Evolutionary conservation across 2,113 vertebrate genomes (phyloP).

Genomic region (Rhadina sibilatrix): DNA sequence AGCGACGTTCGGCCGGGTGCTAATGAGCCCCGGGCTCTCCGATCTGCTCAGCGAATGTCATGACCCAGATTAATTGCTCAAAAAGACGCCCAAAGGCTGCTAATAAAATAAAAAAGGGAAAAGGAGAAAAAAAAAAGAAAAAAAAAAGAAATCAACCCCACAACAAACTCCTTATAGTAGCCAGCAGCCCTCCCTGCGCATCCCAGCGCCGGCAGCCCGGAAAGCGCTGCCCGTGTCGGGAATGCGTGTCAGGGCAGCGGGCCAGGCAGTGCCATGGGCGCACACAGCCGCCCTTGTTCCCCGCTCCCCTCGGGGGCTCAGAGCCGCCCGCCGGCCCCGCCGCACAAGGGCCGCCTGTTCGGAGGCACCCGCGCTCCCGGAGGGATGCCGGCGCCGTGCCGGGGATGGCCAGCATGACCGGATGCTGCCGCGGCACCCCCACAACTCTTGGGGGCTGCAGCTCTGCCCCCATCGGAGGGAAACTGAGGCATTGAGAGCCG

Average conservation of each 20-base stretch:
- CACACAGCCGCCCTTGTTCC: conserved; percentile 46
- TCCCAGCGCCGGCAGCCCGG: neutral
- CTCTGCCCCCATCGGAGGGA: neutral
- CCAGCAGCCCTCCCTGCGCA: neutral
- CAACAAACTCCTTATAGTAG: neutral
- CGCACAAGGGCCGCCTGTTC: conserved; percentile 49
- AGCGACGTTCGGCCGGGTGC: neutral
- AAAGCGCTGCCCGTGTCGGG: neutral
- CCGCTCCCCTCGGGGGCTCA: neutral
- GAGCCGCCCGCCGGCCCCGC: neutral
- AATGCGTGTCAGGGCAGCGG: neutral
- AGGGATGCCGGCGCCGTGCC: neutral
- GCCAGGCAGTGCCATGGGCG: neutral
- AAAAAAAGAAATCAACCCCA: neutral
- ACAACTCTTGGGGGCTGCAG: fast-evolving
- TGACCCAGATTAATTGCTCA: conserved; percentile 47
- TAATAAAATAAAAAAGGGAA: neutral
- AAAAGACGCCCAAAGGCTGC: neutral
- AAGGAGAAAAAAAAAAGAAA: fast-evolving
- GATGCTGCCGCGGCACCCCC: neutral
- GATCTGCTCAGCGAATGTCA: neutral
- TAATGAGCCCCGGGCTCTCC: neutral
- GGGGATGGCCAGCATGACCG: neutral
- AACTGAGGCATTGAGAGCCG: neutral
- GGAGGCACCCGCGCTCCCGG: neutral